Conservation (phyloP, 2,113 vertebrate genomes). For the Archilochus colubris region DNA sequence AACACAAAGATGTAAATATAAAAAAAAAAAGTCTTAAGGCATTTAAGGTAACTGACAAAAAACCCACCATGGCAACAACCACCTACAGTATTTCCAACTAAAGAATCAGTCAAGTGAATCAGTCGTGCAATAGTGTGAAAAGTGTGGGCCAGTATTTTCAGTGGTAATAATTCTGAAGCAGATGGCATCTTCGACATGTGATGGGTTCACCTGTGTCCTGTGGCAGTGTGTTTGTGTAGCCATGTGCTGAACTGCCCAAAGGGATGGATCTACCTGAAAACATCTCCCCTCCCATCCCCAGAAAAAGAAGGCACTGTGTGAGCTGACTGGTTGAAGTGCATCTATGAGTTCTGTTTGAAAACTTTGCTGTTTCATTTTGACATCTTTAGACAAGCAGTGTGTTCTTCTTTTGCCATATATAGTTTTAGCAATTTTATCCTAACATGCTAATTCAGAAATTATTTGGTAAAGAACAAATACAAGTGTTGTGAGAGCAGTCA, state of each 20-base stretch:
- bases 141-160: neutral
- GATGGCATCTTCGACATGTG: neutral
- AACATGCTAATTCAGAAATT: neutral
- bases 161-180: neutral
- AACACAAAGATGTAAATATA: neutral
- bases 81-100: constrained; percentile 22
- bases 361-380: neutral
- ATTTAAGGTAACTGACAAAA: constrained; percentile 3
- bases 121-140: neutral
- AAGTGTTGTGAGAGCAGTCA: neutral
- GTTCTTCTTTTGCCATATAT: neutral
- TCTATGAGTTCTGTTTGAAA: neutral
- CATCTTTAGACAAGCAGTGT: neutral
- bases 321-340: neutral
- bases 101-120: neutral
- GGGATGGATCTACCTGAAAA: neutral
- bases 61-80: neutral
- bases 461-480: neutral
- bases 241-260: neutral
- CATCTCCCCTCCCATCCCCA: too few species aligned
- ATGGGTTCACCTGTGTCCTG: neutral
- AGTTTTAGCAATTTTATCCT: neutral
- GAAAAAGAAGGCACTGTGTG: neutral
- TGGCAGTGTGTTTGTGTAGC: neutral
- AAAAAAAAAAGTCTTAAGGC: neutral